These are phyloP conservation scores for Diplogasteroides magnus DNA, from an alignment of 1,140 invertebrate species.

Conservation along the genomic window DNA sequence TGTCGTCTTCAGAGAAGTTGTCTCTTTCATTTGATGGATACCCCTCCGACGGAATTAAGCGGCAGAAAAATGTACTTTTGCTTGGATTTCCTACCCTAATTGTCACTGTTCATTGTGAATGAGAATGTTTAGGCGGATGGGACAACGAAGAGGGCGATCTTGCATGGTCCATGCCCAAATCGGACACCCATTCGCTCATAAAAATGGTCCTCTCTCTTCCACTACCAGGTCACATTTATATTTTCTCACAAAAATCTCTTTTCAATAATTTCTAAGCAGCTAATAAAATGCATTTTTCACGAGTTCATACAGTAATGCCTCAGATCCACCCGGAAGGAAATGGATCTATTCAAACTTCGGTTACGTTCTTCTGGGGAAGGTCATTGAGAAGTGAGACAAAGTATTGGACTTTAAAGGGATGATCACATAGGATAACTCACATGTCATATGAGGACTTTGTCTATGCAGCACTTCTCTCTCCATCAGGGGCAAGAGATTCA, in stretches of 20 bases:
- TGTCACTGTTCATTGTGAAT: slow-evolving; percentile 5
- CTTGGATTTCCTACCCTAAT: no score
- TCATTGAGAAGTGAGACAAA: neutral
- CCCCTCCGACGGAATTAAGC: no score
- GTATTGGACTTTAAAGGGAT: slow-evolving; percentile 21
- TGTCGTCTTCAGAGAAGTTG: no score
- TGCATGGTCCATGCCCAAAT: slow-evolving; percentile 48
- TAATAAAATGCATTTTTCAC: no score
- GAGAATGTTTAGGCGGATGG: slow-evolving; percentile 46
- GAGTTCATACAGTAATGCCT: no score
- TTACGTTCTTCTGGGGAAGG: slow-evolving; percentile 47
- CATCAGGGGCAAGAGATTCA: slow-evolving; percentile 46
- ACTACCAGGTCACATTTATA: no score
- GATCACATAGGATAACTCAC: slow-evolving; percentile 44
- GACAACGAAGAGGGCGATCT: slow-evolving; percentile 52
- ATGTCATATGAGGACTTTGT: slow-evolving; percentile 50
- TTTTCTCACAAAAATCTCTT: no score
- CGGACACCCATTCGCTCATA: slow-evolving; percentile 44
- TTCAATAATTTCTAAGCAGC: no score
- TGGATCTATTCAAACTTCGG: slow-evolving; percentile 56
- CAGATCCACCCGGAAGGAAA: slow-evolving; percentile 40
- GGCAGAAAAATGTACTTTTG: no score
- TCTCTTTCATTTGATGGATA: no score
- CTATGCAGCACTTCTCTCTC: slow-evolving; percentile 47
- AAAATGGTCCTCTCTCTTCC: no score